Percentiles rank a stretch among this genome's conserved stretches.
Evolutionary conservation across 2,888 invertebrate species (phyloP).

Genomic region (Euspilapteryx auroguttella): DNA sequence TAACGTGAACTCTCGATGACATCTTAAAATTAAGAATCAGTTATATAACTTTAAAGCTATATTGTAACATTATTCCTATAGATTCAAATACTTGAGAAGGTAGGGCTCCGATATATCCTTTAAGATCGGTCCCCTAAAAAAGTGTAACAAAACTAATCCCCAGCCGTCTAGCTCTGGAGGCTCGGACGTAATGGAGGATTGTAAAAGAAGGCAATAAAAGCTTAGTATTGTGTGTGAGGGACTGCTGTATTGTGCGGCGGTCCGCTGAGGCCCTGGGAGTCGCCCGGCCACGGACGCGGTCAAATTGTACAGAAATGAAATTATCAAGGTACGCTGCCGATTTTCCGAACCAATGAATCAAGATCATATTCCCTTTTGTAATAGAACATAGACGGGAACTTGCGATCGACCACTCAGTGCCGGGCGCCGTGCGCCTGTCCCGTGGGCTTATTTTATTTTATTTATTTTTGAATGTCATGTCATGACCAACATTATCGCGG

Average conservation of each 20-base stretch:
- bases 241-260: constrained; percentile 49
- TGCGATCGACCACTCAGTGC: constrained; percentile 49
- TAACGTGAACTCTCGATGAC: too few relatives aligned
- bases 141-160: constrained; percentile 56
- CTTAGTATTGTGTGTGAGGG: constrained; percentile 59
- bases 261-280: constrained; percentile 50
- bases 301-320: constrained; percentile 63
- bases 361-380: constrained; percentile 63
- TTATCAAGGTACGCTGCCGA: constrained; percentile 63
- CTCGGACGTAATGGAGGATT: constrained; percentile 58
- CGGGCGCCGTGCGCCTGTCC: constrained; percentile 30
- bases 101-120: too few relatives aligned
- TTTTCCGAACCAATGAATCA: constrained; percentile 63
- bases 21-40: too few relatives aligned
- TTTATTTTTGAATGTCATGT: constrained; percentile 14
- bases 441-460: constrained; percentile 9
- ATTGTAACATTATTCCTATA: too few relatives aligned
- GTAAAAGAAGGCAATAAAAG: constrained; percentile 61
- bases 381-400: constrained; percentile 59
- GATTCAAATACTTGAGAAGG: too few relatives aligned
- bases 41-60: too few relatives aligned
- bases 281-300: constrained; percentile 57
- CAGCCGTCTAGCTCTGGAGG: constrained; percentile 30
- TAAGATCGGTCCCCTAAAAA: constrained; percentile 29
- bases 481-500: constrained; percentile 17